These are phyloP conservation scores for Ceratosolen fusciceps DNA, from an alignment of 1,140 invertebrate species.

Conservation along the genomic window DNA sequence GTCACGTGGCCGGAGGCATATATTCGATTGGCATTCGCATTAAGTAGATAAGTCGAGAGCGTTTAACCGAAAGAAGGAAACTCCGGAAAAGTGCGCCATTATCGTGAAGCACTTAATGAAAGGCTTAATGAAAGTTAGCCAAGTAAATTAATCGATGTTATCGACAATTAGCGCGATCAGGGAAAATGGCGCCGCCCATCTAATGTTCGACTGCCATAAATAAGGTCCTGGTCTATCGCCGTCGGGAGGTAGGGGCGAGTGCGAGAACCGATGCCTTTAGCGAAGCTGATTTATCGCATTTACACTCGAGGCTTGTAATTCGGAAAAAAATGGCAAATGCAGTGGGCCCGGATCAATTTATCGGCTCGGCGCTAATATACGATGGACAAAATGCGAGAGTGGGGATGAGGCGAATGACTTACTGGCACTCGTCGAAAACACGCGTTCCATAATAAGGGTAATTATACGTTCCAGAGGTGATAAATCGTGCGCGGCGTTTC, in stretches of 20 bases:
- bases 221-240: not conserved
- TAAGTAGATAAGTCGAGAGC: no score
- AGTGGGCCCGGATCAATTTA: not conserved
- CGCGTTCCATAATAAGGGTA: slow-evolving; percentile 51
- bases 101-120: no score
- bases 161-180: not conserved
- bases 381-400: not conserved
- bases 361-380: not conserved
- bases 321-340: not conserved
- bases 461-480: slow-evolving; percentile 54
- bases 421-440: slow-evolving; percentile 10
- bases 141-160: no score
- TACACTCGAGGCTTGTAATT: not conserved
- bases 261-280: no score
- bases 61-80: no score
- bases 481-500: slow-evolving; percentile 53
- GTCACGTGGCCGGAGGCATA: no score
- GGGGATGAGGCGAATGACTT: slow-evolving; percentile 11
- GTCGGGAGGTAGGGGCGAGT: not conserved
- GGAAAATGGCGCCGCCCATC: not conserved
- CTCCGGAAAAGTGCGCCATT: no score
- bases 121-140: no score
- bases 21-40: no score
- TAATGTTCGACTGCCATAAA: not conserved
- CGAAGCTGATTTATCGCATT: slow-evolving; percentile 7